Evolutionary conservation across 2,113 vertebrate species (phyloP), one percentile per base, ranked within the genome.

Genomic region (Vidua chalybeata): DNA sequence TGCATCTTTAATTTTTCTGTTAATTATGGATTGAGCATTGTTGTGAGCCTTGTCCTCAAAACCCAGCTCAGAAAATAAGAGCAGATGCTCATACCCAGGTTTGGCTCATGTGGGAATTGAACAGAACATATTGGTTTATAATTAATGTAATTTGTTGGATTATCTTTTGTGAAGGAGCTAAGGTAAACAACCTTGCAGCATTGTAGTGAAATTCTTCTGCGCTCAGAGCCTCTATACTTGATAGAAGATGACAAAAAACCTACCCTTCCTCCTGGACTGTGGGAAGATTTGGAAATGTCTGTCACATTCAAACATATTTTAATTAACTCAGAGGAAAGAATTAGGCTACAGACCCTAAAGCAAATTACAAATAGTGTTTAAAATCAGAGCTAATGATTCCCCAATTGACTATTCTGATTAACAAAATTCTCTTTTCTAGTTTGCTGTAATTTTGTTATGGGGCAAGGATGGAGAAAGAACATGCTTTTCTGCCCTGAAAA

Each of bases 101-200:
- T 98, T 98, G 98, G 98, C 98, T 98, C 98, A 98, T 98, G 97
- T 95, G 98, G 98, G 98, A 99, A 98, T 98, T 98, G 98, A 98
- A 98, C 96, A 98, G 98, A 99, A 98, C 99, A 99, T 99, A 99
- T 99, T 99, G 99, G 98, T 99, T 99, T 99, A 99, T 99, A 99
- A 99, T 99, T 99, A 99, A 99, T 99, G 99, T 99, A 99, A 99
- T 99, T 99, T 99, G 98, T 98, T 98, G 98, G 98, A 98, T 98
- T 99, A 99, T 99, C 98, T 99, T 98, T 99, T 98, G 98, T 99
- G 98, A 98, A 99, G 98, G 98, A 97, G 98, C 96, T 97, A 98
- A 98, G 98, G 98, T 98, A 98, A 98, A 98, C 98, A 98, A 97
- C 98, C 98, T 98, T 98, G 96, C 97, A 96, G 96, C 96, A 97